Conservation (phyloP, 2,888 invertebrate species). For the Apamea sordens region DNA sequence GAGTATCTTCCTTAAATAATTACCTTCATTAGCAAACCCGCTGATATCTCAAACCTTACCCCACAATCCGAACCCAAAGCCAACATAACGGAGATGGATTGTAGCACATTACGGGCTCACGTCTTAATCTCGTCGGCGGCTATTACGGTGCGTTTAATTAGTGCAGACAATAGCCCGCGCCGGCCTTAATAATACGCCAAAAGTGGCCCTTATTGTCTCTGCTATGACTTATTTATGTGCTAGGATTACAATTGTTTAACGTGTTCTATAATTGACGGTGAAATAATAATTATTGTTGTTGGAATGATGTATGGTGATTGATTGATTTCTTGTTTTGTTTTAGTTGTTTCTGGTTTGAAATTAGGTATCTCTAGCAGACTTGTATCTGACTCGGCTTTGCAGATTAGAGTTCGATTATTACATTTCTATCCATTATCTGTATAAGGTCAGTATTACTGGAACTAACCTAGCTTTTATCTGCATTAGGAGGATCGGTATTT, state of each 20-base stretch:
- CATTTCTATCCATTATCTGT: conserved; percentile 13
- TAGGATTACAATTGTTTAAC: conserved; percentile 52
- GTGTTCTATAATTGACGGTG: conserved; percentile 49
- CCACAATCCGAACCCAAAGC: conserved; percentile 66
- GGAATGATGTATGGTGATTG: conserved; percentile 48
- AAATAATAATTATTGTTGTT: conserved; percentile 57
- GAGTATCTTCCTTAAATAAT: too few relatives aligned
- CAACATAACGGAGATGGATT: conserved; percentile 87
- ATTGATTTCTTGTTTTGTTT: conserved; percentile 41
- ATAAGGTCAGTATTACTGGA: conserved; percentile 15
- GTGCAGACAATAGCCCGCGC: conserved; percentile 81
- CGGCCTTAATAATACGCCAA: conserved; percentile 75
- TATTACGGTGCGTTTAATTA: conserved; percentile 87
- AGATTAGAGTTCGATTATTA: conserved; percentile 18
- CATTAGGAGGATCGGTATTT: background rate
- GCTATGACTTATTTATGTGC: conserved; percentile 56
- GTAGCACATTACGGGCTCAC: conserved; percentile 84
- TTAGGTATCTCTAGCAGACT: conserved; percentile 10
- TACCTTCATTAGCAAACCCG: conserved; percentile 3
- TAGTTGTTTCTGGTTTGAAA: conserved; percentile 26
- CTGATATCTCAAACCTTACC: conserved; percentile 61
- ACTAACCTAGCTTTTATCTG: conserved; percentile 9
- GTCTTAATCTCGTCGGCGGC: conserved; percentile 84
- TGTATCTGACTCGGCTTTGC: conserved; percentile 18
- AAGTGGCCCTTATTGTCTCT: conserved; percentile 59